phyloP scores from a whole-genome alignment of 2,113 vertebrate species.

The Hypocryptadius cinnamomeus region DNA sequence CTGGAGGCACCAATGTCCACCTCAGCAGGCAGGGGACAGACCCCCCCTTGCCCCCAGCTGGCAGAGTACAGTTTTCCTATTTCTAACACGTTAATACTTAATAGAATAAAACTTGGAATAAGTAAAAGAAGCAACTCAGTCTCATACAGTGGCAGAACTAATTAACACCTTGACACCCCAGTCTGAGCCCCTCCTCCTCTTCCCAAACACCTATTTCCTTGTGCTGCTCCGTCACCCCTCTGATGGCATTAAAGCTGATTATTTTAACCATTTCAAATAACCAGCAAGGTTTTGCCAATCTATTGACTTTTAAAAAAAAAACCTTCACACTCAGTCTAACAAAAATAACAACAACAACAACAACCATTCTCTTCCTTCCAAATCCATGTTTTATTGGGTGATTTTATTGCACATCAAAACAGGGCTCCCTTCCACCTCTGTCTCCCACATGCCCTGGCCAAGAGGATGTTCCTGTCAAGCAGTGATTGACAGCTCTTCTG shows the following conservation, averaged over 20 bases:
- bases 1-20: not conserved
- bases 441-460: not conserved
- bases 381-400: rapidly evolving
- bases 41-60: not conserved
- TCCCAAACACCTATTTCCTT: not conserved
- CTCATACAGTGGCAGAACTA: not conserved
- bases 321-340: not conserved
- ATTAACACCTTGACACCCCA: not conserved
- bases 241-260: not conserved
- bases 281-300: not conserved
- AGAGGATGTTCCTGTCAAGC: not conserved
- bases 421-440: not conserved
- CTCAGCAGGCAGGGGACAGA: not conserved
- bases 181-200: not conserved
- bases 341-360: not conserved
- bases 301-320: not conserved
- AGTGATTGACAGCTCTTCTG: not conserved
- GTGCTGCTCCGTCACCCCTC: not conserved
- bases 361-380: not conserved
- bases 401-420: not conserved
- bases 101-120: not conserved
- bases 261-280: not conserved
- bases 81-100: not conserved
- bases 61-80: not conserved
- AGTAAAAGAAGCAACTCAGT: not conserved